These are phyloP conservation scores for Verasper variegatus DNA, from an alignment of 2,113 vertebrate species.

Conservation along the genomic window DNA sequence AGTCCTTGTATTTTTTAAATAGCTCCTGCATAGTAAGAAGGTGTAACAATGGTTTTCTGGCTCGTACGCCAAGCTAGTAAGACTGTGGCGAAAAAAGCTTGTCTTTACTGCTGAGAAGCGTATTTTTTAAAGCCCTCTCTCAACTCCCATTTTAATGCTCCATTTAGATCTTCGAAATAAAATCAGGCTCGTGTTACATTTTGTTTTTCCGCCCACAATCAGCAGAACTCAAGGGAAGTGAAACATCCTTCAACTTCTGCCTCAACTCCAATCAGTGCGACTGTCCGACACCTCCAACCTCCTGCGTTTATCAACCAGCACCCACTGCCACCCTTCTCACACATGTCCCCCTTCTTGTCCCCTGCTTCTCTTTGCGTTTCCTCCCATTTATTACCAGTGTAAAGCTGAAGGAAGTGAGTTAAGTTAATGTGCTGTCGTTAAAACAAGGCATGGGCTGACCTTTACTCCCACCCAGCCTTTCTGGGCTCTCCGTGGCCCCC, in stretches of 20 bases:
- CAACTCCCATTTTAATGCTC: slow-evolving; percentile 26
- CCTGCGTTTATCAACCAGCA: slow-evolving; percentile 7
- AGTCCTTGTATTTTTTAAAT: slow-evolving; percentile 67
- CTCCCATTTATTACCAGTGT: slow-evolving; percentile 82
- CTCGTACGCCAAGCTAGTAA: slow-evolving; percentile 25
- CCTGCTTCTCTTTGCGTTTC: slow-evolving; percentile 73
- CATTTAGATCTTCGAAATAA: slow-evolving; percentile 33
- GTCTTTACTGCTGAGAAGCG: slow-evolving; percentile 16
- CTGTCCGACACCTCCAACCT: slow-evolving; percentile 2
- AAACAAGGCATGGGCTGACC: slow-evolving; percentile 80
- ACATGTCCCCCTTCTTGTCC: slow-evolving; percentile 33
- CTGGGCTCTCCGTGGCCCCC: slow-evolving; percentile 52
- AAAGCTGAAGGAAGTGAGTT: slow-evolving; percentile 89
- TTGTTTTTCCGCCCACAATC: slow-evolving; percentile 1
- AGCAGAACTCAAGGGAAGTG: not conserved
- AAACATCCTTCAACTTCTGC: slow-evolving; percentile 6
- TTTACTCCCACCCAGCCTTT: slow-evolving; percentile 66
- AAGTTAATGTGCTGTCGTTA: slow-evolving; percentile 88
- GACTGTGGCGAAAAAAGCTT: slow-evolving; percentile 1
- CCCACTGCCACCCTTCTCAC: slow-evolving; percentile 16
- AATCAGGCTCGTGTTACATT: slow-evolving; percentile 10
- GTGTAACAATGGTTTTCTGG: slow-evolving; percentile 46
- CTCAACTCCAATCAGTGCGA: not conserved
- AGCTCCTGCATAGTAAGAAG: slow-evolving; percentile 60
- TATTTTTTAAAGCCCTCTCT: not conserved